Evolutionary conservation across 2,797 vertebrate species (phyloP).

Genomic region (Hoplostethus mediterraneus): DNA sequence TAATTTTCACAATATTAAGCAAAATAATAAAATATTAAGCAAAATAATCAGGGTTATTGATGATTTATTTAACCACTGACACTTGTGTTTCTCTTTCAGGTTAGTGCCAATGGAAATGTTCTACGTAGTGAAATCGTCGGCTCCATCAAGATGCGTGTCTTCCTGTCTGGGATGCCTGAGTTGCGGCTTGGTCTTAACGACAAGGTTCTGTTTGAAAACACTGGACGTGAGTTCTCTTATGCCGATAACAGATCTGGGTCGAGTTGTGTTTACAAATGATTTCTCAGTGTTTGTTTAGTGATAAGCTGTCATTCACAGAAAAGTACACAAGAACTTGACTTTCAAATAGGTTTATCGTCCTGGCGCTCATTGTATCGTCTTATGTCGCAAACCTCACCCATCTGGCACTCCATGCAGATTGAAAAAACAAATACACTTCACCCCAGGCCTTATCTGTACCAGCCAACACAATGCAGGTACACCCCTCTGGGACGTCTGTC

Average conservation of each 20-base stretch:
- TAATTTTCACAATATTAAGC: no score
- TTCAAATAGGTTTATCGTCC: background rate
- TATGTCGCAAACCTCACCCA: background rate
- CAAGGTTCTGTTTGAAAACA: constrained; percentile 99
- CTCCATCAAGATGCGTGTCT: constrained; percentile 98
- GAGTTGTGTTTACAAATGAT: background rate
- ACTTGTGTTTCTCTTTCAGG: constrained; percentile 77
- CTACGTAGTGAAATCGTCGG: constrained; percentile 97
- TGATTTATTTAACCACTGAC: background rate
- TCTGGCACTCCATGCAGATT: background rate
- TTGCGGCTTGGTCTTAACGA: constrained; percentile 96
- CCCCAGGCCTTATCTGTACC: background rate
- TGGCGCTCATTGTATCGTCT: background rate
- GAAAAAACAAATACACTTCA: background rate
- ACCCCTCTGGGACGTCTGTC: background rate
- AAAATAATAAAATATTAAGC: no score
- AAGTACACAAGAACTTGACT: background rate
- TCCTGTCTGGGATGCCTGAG: constrained; percentile 98
- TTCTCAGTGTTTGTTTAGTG: background rate
- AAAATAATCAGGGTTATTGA: no score
- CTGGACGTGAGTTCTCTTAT: constrained; percentile 92
- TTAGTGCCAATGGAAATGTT: constrained; percentile 97
- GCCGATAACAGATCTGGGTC: background rate
- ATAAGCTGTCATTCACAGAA: constrained; percentile 5
- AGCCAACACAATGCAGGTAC: background rate